These are phyloP conservation scores for Chymomyza fuscimana DNA, from an alignment of 2,888 invertebrate genomes.

Conservation along the genomic window DNA sequence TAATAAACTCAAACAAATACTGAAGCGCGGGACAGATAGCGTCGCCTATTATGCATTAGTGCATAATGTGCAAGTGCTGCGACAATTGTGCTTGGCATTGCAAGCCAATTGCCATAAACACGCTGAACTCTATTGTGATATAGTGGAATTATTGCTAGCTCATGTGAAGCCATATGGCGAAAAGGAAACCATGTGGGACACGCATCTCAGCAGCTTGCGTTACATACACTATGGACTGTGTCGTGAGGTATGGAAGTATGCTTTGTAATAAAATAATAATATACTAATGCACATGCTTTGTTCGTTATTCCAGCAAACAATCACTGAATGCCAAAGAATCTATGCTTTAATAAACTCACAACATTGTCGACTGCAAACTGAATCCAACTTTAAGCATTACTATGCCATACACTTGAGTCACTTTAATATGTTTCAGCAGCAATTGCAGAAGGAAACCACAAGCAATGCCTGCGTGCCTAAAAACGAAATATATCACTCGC, in stretches of 20 bases:
- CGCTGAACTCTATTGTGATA: slow-evolving; percentile 59
- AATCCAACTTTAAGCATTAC: slow-evolving; percentile 47
- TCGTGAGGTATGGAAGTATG: slow-evolving; percentile 42
- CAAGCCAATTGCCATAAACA: slow-evolving; percentile 51
- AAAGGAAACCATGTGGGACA: slow-evolving; percentile 54
- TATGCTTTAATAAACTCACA: slow-evolving; percentile 49
- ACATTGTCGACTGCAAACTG: slow-evolving; percentile 50
- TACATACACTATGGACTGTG: slow-evolving; percentile 61
- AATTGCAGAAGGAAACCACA: slow-evolving; percentile 36
- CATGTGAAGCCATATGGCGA: slow-evolving; percentile 43
- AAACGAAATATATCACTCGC: slow-evolving; percentile 5
- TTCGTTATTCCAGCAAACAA: slow-evolving; percentile 43
- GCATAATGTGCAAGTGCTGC: slow-evolving; percentile 48
- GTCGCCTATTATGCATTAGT: slow-evolving; percentile 42
- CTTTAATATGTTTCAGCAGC: slow-evolving; percentile 36
- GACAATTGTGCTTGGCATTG: slow-evolving; percentile 50
- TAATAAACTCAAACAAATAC: slow-evolving; percentile 29
- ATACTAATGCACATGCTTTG: not conserved
- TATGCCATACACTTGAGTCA: slow-evolving; percentile 61
- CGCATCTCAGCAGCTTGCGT: slow-evolving; percentile 56
- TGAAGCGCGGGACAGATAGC: slow-evolving; percentile 40
- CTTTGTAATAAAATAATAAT: not conserved
- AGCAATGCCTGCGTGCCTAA: not conserved
- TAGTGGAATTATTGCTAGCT: slow-evolving; percentile 51
- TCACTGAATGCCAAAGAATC: slow-evolving; percentile 42